Evolutionary conservation across 2,888 invertebrate species (phyloP).

Genomic region (Pandemis heparana): DNA sequence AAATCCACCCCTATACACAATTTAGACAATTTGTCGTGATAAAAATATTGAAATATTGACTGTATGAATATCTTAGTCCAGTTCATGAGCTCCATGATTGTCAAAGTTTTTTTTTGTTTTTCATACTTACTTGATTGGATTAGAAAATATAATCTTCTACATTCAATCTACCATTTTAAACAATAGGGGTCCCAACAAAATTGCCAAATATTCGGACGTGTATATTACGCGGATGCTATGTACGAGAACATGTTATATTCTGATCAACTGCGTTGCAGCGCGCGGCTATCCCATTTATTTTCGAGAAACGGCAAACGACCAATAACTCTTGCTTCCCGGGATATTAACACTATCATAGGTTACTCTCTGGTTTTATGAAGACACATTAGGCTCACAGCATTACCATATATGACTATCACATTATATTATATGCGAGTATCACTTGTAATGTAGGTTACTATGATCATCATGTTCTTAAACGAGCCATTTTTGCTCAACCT

Average conservation of each 20-base stretch:
- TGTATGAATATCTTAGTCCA: no score
- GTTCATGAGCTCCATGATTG: no score
- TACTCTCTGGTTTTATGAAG: conserved; percentile 83
- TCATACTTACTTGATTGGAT: background rate
- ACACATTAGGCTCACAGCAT: conserved; percentile 77
- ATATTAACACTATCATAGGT: conserved; percentile 85
- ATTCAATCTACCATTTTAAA: background rate
- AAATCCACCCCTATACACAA: no score
- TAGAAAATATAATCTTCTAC: no score
- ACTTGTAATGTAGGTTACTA: background rate
- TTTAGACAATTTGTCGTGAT: no score
- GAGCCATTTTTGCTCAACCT: background rate
- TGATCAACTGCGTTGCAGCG: conserved; percentile 53
- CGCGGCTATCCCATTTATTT: conserved; percentile 76
- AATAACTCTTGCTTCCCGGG: conserved; percentile 83
- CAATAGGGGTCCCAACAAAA: background rate
- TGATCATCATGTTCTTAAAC: background rate
- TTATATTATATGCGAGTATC: background rate
- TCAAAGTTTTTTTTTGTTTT: background rate
- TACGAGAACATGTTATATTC: conserved; percentile 47
- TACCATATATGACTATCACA: conserved; percentile 67
- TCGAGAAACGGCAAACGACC: conserved; percentile 81
- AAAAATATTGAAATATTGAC: no score
- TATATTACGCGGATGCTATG: background rate
- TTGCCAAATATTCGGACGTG: conserved; percentile 2